Conservation (phyloP, 2,888 invertebrate species). For the Phyto melanocephala region DNA sequence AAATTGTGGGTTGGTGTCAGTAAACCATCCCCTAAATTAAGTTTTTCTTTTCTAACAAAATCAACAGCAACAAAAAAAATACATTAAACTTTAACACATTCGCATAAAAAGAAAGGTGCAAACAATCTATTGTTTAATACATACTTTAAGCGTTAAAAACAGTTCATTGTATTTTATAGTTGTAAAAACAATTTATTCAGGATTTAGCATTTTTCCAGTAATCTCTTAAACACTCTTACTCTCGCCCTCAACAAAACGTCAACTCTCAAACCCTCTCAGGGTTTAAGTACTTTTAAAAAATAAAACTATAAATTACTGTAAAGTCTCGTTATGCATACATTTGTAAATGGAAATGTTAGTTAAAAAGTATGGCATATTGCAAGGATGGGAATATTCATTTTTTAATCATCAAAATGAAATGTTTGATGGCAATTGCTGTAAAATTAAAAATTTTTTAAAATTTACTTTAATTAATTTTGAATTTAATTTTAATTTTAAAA, state of each 20-base stretch:
- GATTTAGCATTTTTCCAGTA: not conserved
- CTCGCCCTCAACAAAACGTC: not conserved
- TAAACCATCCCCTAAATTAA: slow-evolving; percentile 25
- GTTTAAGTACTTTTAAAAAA: not conserved
- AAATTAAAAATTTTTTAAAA: too few species aligned
- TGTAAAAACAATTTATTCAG: not conserved
- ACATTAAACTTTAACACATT: slow-evolving; percentile 16
- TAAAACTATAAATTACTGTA: slow-evolving; percentile 15
- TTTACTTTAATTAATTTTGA: too few species aligned
- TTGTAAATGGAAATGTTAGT: not conserved
- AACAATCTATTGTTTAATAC: not conserved
- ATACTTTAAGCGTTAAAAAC: not conserved
- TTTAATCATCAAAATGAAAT: too few species aligned
- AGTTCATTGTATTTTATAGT: slow-evolving; percentile 15
- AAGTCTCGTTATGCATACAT: slow-evolving; percentile 1
- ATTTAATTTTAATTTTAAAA: too few species aligned
- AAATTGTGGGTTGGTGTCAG: not conserved
- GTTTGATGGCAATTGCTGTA: too few species aligned
- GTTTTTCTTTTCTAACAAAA: not conserved
- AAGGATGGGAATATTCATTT: too few species aligned
- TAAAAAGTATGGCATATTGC: not conserved
- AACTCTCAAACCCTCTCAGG: not conserved
- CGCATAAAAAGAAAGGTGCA: not conserved
- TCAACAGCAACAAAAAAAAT: not conserved
- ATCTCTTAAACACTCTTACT: not conserved